Conservation (phyloP, 2,113 vertebrate genomes). For the Mobula birostris region DNA sequence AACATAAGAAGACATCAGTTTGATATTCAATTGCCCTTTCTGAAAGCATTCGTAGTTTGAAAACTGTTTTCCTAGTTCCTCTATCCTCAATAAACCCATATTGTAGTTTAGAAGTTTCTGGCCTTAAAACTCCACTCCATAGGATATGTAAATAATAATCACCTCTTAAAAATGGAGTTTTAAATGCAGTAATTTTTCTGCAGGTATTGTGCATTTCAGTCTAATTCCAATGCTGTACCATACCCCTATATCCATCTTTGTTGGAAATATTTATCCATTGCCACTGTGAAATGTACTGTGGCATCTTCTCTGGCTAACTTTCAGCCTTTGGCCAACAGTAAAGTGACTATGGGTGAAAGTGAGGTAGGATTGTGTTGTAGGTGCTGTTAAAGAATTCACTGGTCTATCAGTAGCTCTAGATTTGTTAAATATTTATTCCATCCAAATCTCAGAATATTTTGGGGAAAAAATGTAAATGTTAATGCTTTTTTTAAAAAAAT, state of each 20-base stretch:
- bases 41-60: too few species aligned
- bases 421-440: neutral
- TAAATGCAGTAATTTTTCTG: neutral
- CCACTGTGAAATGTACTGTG: neutral
- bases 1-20: too few species aligned
- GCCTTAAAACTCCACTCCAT: neutral
- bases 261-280: neutral
- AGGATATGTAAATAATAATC: neutral
- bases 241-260: neutral
- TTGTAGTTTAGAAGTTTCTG: too few species aligned
- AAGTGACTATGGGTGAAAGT: neutral
- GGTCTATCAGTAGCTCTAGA: neutral
- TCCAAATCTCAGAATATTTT: neutral
- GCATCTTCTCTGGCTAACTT: too few species aligned
- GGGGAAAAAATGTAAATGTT: neutral
- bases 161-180: neutral
- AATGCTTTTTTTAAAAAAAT: neutral
- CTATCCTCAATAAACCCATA: too few species aligned
- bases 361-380: neutral
- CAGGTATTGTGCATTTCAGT: neutral
- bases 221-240: neutral
- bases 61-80: too few species aligned
- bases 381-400: neutral
- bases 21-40: too few species aligned
- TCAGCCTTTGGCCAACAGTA: neutral